Percentiles rank a stretch among this genome's conserved stretches.
Evolutionary conservation across 2,797 vertebrate genomes (phyloP).

Genomic region (Alauda arvensis): DNA sequence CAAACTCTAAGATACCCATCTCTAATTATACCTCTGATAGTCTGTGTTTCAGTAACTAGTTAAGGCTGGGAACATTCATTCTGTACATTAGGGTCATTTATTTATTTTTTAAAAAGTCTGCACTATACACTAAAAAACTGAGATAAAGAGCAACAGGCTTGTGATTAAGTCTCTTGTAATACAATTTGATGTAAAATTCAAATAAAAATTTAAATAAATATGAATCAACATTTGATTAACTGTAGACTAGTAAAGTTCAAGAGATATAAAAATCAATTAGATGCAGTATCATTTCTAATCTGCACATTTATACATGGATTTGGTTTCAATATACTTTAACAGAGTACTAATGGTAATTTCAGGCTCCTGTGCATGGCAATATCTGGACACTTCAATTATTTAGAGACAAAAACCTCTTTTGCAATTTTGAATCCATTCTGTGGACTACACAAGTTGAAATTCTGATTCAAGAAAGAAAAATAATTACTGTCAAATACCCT

Average conservation of each 20-base stretch:
- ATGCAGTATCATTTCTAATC: neutral
- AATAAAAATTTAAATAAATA: neutral
- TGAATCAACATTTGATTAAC: neutral
- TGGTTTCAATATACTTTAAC: neutral
- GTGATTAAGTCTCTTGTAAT: neutral
- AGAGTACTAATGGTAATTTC: neutral
- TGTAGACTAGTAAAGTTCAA: neutral
- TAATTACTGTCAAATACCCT: neutral
- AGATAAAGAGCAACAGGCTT: neutral
- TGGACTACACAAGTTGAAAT: neutral
- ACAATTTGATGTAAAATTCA: neutral
- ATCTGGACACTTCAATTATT: neutral
- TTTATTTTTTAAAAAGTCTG: too few species aligned
- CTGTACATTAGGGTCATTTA: neutral
- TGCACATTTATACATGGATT: neutral
- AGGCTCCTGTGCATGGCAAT: neutral
- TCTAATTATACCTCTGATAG: neutral
- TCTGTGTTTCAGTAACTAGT: neutral
- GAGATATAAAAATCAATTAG: neutral
- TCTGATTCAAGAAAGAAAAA: neutral
- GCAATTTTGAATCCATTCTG: neutral
- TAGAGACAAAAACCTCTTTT: neutral
- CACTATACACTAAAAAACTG: neutral
- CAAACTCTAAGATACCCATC: neutral
- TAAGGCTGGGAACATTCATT: neutral